phyloP scores from a whole-genome alignment of 2,113 vertebrate species.

The Nerophis ophidion region DNA sequence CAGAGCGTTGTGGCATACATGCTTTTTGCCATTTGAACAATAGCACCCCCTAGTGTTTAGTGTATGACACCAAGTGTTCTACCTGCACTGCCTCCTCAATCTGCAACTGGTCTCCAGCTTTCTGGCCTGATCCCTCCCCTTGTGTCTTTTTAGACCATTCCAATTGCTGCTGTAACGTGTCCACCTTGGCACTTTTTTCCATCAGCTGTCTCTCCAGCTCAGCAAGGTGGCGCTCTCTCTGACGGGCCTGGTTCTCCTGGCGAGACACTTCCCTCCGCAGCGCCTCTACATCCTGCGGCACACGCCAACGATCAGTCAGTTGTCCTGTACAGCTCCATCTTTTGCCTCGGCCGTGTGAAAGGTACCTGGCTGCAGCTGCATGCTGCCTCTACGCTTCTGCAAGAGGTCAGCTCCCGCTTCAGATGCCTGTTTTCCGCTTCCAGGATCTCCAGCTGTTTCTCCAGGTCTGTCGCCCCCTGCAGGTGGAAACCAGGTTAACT shows the following conservation, averaged over 20 bases:
- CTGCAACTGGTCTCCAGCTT: conserved; percentile 72
- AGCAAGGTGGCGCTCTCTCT: conserved; percentile 71
- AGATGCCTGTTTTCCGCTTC: conserved; percentile 84
- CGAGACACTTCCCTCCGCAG: conserved; percentile 49
- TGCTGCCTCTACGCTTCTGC: conserved; percentile 70
- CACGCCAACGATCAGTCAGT: neutral
- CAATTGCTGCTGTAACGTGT: conserved; percentile 75
- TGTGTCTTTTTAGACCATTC: conserved; percentile 74
- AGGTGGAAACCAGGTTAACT: conserved; percentile 6
- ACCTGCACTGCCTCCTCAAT: conserved; percentile 74
- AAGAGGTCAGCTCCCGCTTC: conserved; percentile 80
- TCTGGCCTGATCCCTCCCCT: conserved; percentile 74
- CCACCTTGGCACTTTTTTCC: conserved; percentile 65
- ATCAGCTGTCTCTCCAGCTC: conserved; percentile 76
- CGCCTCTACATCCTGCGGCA: conserved; percentile 42
- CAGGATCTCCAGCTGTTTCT: conserved; percentile 91
- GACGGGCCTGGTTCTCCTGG: conserved; percentile 67
- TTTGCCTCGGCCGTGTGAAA: neutral
- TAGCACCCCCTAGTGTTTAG: no score
- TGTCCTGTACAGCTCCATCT: neutral
- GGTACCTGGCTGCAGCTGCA: conserved; percentile 73
- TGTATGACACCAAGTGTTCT: no score
- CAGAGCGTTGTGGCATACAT: no score
- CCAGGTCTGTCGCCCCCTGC: conserved; percentile 85
- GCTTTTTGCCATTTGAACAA: no score